phyloP scores from a whole-genome alignment of 2,888 invertebrate species.

The Cerastis rubricosa region DNA sequence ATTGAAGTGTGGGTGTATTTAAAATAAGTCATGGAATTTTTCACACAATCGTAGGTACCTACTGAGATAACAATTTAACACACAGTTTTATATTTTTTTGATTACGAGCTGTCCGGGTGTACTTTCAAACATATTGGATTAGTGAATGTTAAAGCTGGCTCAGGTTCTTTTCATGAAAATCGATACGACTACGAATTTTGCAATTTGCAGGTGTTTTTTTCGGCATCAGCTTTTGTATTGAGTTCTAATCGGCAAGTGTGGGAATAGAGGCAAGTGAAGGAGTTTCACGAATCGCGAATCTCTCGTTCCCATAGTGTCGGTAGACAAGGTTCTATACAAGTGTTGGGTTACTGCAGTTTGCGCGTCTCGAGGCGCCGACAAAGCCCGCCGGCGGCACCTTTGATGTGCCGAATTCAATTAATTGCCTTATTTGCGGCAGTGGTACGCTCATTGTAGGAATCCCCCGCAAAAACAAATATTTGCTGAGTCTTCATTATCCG shows the following conservation, averaged over 20 bases:
- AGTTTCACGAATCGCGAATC: constrained; percentile 72
- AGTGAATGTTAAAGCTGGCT: neutral
- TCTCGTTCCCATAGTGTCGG: constrained; percentile 51
- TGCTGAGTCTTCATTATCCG: constrained; percentile 87
- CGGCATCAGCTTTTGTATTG: constrained; percentile 67
- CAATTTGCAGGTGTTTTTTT: constrained; percentile 74
- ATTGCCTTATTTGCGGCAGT: constrained; percentile 88
- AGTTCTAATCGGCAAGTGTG: constrained; percentile 68
- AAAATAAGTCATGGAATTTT: constrained; percentile 70
- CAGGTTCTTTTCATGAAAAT: constrained; percentile 70
- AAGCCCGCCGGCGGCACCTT: constrained; percentile 86
- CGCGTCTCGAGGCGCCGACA: constrained; percentile 83
- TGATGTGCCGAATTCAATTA: constrained; percentile 90
- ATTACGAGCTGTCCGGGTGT: constrained; percentile 11
- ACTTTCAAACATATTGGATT: constrained; percentile 11
- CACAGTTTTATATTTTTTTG: constrained; percentile 39
- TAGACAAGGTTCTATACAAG: constrained; percentile 78
- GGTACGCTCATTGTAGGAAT: constrained; percentile 84
- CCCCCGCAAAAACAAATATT: constrained; percentile 90
- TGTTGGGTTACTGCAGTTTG: constrained; percentile 82
- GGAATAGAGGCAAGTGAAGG: constrained; percentile 73
- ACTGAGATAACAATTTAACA: constrained; percentile 63
- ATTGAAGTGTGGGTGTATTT: constrained; percentile 58
- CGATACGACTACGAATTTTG: constrained; percentile 69
- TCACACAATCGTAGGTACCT: constrained; percentile 58